Conservation (phyloP, 2,888 invertebrate genomes). For the Monopis laevigella region DNA sequence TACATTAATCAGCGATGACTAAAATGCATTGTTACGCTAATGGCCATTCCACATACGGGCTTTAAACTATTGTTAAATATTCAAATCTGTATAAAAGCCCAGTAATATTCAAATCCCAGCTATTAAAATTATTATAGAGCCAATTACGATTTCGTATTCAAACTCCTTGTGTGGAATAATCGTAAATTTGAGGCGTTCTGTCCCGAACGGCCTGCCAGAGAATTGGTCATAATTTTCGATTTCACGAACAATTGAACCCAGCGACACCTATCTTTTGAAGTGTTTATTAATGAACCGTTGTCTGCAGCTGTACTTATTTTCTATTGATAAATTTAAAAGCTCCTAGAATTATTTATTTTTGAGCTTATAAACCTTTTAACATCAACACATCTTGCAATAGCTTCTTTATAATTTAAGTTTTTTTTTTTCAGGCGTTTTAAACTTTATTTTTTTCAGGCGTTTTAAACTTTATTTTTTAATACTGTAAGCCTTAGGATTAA, state of each 20-base stretch:
- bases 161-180: conserved; percentile 17
- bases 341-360: too few relatives aligned
- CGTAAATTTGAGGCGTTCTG: conserved; percentile 42
- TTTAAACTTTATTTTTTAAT: neutral
- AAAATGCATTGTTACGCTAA: conserved; percentile 3
- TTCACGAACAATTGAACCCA: conserved; percentile 54
- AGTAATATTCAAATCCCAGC: conserved; percentile 1
- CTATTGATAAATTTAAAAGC: neutral
- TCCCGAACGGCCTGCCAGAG: conserved; percentile 33
- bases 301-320: neutral
- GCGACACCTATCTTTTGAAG: conserved; percentile 33
- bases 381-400: too few relatives aligned
- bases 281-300: conserved; percentile 3
- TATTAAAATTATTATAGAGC: neutral
- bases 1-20: neutral
- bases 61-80: neutral
- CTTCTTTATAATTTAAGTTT: too few relatives aligned
- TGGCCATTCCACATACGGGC: too few relatives aligned
- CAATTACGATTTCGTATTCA: neutral
- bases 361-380: too few relatives aligned
- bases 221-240: conserved; percentile 60
- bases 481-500: neutral
- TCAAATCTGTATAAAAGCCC: neutral
- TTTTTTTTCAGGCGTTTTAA: too few relatives aligned
- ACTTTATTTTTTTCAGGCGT: too few relatives aligned